Base-by-base conservation (phyloP, 2,797 vertebrate genomes). In the Nothura maculosa region DNA sequence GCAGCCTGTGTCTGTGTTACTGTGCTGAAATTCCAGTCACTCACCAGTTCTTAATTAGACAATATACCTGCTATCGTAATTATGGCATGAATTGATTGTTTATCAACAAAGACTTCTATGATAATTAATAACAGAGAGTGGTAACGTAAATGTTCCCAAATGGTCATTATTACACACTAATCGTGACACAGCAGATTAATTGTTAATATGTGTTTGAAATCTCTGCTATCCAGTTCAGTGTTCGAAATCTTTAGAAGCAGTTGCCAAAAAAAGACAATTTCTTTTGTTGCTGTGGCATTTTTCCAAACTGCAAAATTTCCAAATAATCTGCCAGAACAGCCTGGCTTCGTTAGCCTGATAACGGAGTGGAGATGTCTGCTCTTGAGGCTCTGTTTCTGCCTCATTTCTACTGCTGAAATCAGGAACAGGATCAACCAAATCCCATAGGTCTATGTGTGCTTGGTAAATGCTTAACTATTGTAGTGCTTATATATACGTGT, bases 31-130 rank as follows among this genome's bases (percentile, higher is more conserved):
- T 98, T 97, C 96, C 92, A 95, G 21, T 96, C 96, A 96, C 96
- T 97, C 93, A 78, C 93, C 96, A 94, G 72, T 79, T 93, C 94
- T 96, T 97, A 97, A 98, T 98, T 97, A 97, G 92, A 74, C 95
- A 92, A 74, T 57, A 82, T 77, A 75, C 74, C 79, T 83, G 94
- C 92, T 96, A 92, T 1, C 47, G 90, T 96, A 97, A 95, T 97
- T 85, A 64, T 57, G 81, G 89, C 85, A 90, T 87, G 89, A 94
- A 96, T 85, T 82, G 92, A 92, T 93, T 38, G 48, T 21, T 18
- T 85, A 74, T 85, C 81, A 94, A 78, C 79, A 45, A 62, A 73
- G 68, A 60, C 83, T 89, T 63, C 19, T 19, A 12, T 5, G n/a
- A 52, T 79, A 92, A 91, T 87, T 85, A 87, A 79, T 85, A 83